phyloP scores from a whole-genome alignment of 2,888 invertebrate genomes.

The Dastarcus helophoroides region DNA sequence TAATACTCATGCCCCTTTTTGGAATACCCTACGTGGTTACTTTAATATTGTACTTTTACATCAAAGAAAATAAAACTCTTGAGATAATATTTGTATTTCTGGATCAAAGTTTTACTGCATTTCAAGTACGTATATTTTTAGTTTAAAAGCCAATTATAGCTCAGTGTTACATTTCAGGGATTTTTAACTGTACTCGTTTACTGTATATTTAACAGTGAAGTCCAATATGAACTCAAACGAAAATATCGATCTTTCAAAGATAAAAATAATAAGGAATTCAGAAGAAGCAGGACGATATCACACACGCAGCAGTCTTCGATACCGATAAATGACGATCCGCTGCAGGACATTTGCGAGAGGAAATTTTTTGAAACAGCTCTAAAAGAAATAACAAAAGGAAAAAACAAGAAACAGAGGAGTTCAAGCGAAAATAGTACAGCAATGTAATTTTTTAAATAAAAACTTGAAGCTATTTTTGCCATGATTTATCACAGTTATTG shows the following conservation, averaged over 20 bases:
- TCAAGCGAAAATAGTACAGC: too few species aligned
- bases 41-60: constrained; percentile 40
- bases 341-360: too few species aligned
- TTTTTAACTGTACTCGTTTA: constrained; percentile 51
- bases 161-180: constrained; percentile 38
- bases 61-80: constrained; percentile 36
- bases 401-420: too few species aligned
- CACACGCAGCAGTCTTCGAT: constrained; percentile 9
- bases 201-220: constrained; percentile 53
- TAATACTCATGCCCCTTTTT: constrained; percentile 54
- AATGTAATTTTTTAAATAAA: too few species aligned
- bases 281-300: constrained; percentile 10
- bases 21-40: constrained; percentile 53
- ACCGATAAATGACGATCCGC: constrained; percentile 8
- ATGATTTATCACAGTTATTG: too few species aligned
- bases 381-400: too few species aligned
- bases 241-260: constrained; percentile 23
- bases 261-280: constrained; percentile 2
- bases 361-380: too few species aligned
- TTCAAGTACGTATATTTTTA: constrained; percentile 41
- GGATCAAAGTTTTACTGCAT: constrained; percentile 54
- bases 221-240: constrained; percentile 38
- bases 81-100: constrained; percentile 52
- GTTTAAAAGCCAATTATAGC: constrained; percentile 2
- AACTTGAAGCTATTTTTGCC: too few species aligned